Conservation (phyloP, 2,888 invertebrate species). For the Phortica okadai region DNA sequence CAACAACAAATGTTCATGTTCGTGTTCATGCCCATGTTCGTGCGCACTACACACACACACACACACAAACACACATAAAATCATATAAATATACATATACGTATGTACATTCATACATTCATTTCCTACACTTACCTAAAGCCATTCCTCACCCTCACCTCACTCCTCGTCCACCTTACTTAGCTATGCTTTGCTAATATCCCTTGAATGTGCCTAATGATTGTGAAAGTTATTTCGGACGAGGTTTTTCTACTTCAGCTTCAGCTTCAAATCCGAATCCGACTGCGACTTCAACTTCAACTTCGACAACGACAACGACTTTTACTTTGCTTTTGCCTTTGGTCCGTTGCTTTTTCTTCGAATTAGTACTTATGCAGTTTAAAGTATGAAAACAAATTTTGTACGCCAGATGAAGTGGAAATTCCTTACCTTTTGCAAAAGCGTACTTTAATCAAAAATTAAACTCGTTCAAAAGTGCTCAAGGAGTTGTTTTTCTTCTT, state of each 20-base stretch:
- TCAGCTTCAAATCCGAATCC: background rate
- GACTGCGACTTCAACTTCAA: background rate
- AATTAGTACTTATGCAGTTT: conserved; percentile 23
- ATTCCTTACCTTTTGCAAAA: background rate
- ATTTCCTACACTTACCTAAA: background rate
- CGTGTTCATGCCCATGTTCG: background rate
- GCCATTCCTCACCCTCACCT: background rate
- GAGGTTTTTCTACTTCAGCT: background rate
- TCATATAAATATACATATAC: background rate
- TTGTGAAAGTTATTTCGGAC: conserved; percentile 27
- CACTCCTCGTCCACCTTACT: background rate
- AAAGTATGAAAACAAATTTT: conserved; percentile 28
- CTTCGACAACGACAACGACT: background rate
- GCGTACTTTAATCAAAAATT: conserved; percentile 15
- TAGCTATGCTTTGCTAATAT: conserved; percentile 10
- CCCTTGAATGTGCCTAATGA: conserved; percentile 29
- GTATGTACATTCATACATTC: background rate
- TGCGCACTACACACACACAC: conserved; percentile 7
- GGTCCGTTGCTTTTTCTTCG: background rate
- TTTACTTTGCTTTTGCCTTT: background rate
- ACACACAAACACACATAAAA: background rate
- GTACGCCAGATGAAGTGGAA: conserved; percentile 15
- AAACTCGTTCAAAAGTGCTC: conserved; percentile 15
- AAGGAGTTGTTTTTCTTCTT: conserved; percentile 3
- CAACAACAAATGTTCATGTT: conserved; percentile 50